A percentile compares a stretch with the other conserved stretches of the same genome.
These are phyloP conservation scores for Oxystoma pomonae DNA, from an alignment of 2,888 invertebrate species.

Conservation along the genomic window DNA sequence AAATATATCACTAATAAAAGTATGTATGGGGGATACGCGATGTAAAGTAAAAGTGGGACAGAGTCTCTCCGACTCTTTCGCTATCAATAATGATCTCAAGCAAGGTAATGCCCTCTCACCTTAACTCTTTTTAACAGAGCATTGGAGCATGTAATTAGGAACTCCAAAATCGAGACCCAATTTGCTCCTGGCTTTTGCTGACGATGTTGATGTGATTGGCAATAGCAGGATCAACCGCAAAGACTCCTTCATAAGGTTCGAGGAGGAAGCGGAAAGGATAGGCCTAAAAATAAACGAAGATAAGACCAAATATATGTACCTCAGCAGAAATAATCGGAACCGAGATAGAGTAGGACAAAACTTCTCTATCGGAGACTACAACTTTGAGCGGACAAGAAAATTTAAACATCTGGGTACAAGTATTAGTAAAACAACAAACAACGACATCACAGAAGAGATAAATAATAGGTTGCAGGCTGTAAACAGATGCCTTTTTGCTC, in stretches of 20 bases:
- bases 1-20: slow-evolving; percentile 11
- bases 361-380: slow-evolving; percentile 4
- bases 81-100: slow-evolving; percentile 4
- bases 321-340: neutral
- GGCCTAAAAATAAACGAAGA: slow-evolving; percentile 13
- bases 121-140: slow-evolving; percentile 3
- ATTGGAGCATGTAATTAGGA: slow-evolving; percentile 2
- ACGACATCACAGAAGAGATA: slow-evolving; percentile 9
- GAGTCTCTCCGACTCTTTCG: slow-evolving; percentile 3
- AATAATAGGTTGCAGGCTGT: slow-evolving; percentile 11
- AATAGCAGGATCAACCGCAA: slow-evolving; percentile 10
- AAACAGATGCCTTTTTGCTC: slow-evolving; percentile 11
- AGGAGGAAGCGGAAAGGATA: slow-evolving; percentile 8
- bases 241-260: slow-evolving; percentile 6
- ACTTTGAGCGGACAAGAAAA: slow-evolving; percentile 2
- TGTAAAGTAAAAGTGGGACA: slow-evolving; percentile 9
- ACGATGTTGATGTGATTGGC: slow-evolving; percentile 7
- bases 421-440: slow-evolving; percentile 3
- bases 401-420: slow-evolving; percentile 8
- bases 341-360: slow-evolving; percentile 9
- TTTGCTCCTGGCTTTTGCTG: slow-evolving; percentile 3
- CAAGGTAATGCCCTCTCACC: slow-evolving; percentile 6
- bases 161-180: slow-evolving; percentile 3
- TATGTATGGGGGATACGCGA: slow-evolving; percentile 10
- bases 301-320: slow-evolving; percentile 8